Evolutionary conservation across 2,113 vertebrate genomes (phyloP).

Genomic region (Ascaphus truei): DNA sequence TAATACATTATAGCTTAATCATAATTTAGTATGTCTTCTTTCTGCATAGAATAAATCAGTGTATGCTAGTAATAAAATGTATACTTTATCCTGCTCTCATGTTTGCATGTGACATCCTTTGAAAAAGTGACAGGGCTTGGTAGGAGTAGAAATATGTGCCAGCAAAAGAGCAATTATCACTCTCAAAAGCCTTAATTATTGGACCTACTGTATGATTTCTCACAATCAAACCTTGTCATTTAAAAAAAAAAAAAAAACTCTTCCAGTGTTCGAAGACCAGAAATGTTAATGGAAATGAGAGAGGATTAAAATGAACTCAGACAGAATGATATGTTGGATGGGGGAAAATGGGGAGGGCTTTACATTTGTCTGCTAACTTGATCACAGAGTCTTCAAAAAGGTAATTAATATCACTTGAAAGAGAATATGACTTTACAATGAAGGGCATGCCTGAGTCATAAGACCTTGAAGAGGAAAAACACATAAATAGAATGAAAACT

Average conservation of each 20-base stretch:
- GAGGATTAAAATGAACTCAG: background rate
- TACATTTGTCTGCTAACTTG: background rate
- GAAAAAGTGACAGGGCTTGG: constrained; percentile 9
- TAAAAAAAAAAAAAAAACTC: too few species aligned
- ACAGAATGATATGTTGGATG: background rate
- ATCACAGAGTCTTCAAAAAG: background rate
- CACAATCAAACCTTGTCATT: background rate
- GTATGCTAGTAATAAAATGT: too few species aligned
- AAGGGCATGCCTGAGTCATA: background rate
- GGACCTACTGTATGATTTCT: background rate
- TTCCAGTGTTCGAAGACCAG: background rate
- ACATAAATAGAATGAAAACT: background rate
- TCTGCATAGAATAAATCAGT: too few species aligned
- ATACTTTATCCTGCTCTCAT: too few species aligned
- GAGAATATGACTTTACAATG: background rate
- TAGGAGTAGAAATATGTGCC: background rate
- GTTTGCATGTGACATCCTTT: background rate
- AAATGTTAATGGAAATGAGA: constrained; percentile 6
- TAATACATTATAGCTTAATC: too few species aligned
- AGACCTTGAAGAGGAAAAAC: background rate
- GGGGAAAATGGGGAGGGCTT: background rate
- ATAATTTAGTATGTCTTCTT: too few species aligned
- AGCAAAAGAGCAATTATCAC: constrained; percentile 5
- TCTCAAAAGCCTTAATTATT: constrained; percentile 10
- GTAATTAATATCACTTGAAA: background rate